Base-by-base conservation (phyloP, 2,797 vertebrate species). In the Schizothorax lantsangensis region DNA sequence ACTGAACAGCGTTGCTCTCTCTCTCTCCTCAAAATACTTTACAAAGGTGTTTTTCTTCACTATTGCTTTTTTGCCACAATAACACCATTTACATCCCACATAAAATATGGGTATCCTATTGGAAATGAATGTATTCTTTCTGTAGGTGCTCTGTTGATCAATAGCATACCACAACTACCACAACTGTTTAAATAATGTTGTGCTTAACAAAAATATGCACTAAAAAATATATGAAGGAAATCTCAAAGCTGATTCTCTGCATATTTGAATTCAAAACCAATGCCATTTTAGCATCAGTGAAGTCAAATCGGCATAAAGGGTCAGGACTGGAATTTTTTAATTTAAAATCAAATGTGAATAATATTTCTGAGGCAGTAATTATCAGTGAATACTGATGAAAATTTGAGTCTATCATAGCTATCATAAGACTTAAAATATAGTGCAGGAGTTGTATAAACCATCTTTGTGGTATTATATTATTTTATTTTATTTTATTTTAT, bases 21-120 rank as follows among this genome's bases (percentile, higher is more conserved):
- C 69, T 64, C 66, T 66, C 66, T 64, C 26, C 30, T 71, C 66
- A 64, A 84, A 54, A 59, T 74, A 45, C 26, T 88, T 45, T 49
- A 14, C 40, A 68, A 36, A 47, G 12, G 40, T 47, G 21, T 10
- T 83, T 45, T 79, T 49, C 9, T 62, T 3, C 30, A 45, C 11
- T 21, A 38, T 43, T 80, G 49, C 62, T 14, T 69, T 69, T 57
- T 45, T 21, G 14, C n/a, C 21, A 26, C 8, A 52, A 14, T 38
- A 30, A 9, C 2, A 72, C 4, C 11, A 15, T 7, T 36, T 40
- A 83, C 10, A 79, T 71, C 19, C 5, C 64, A 57, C n/a, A 79
- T 71, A 43, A 62, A 23, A 26, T 26, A 26, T 19, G 5, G 9
- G 17, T 12, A 59, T 38, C 12, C 5, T 17, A 47, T 33, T 17